These are phyloP conservation scores for Mus spretus DNA, from an alignment of 2,797 vertebrate genomes.

Conservation along the genomic window DNA sequence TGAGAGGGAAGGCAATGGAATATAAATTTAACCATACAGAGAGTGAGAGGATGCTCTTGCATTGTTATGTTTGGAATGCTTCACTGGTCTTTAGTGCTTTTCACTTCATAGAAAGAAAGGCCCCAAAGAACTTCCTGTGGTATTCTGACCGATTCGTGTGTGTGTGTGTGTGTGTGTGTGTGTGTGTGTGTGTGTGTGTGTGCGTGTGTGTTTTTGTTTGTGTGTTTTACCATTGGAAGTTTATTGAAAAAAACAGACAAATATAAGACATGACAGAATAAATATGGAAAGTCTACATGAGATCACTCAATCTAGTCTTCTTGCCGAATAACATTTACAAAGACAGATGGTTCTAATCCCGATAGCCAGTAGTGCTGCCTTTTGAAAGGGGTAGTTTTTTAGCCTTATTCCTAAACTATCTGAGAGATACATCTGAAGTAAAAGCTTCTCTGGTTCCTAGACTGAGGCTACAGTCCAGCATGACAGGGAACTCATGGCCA, in stretches of 20 bases:
- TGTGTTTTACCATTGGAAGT: neutral
- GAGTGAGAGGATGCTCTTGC: neutral
- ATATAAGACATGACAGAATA: slow-evolving; percentile 4
- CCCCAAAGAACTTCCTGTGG: neutral
- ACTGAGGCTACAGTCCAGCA: neutral
- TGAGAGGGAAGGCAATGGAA: neutral
- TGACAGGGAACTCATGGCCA: neutral
- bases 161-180: no score
- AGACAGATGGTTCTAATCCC: neutral
- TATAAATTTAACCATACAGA: neutral
- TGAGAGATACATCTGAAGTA: neutral
- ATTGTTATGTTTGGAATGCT: neutral
- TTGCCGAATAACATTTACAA: neutral
- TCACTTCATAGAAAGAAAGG: neutral
- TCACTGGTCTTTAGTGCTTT: neutral
- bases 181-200: no score
- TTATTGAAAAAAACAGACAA: slow-evolving; percentile 39
- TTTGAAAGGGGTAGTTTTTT: neutral
- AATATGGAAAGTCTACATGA: neutral
- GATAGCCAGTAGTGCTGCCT: neutral
- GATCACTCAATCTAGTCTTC: neutral
- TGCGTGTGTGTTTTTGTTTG: neutral
- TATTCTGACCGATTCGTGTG: neutral
- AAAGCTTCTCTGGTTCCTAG: neutral
- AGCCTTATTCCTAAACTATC: neutral